These are phyloP conservation scores for Dicrurus megarhynchus DNA, from an alignment of 2,113 vertebrate species.

Conservation along the genomic window DNA sequence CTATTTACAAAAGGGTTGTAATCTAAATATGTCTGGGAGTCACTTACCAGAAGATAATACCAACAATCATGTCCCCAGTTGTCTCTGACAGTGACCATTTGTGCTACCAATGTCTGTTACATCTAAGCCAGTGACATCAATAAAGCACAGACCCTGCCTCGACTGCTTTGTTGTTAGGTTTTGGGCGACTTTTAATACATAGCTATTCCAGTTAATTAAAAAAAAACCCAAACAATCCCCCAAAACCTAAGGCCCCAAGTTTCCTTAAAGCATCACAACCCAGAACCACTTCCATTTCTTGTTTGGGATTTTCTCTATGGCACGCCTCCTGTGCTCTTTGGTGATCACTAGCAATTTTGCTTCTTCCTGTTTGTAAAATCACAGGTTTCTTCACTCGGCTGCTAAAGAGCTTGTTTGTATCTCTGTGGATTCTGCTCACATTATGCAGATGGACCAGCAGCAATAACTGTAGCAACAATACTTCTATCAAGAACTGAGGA, in stretches of 20 bases:
- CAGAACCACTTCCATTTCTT: neutral
- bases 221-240: neutral
- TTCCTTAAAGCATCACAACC: neutral
- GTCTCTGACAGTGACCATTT: neutral
- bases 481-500: conserved; percentile 4
- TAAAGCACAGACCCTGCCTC: neutral
- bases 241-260: accelerated
- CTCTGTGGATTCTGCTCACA: neutral
- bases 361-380: neutral
- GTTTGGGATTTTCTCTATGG: neutral
- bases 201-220: neutral
- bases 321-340: neutral
- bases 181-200: neutral
- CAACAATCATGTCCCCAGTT: neutral
- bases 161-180: neutral
- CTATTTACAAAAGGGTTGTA: neutral
- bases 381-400: neutral
- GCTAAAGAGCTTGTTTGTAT: neutral
- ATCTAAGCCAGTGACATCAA: neutral
- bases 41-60: neutral
- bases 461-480: neutral
- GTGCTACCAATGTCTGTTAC: neutral
- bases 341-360: neutral
- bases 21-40: neutral
- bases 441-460: conserved; percentile 13